Base-by-base conservation (phyloP, 2,888 invertebrate species). In the Junonia oenone region DNA sequence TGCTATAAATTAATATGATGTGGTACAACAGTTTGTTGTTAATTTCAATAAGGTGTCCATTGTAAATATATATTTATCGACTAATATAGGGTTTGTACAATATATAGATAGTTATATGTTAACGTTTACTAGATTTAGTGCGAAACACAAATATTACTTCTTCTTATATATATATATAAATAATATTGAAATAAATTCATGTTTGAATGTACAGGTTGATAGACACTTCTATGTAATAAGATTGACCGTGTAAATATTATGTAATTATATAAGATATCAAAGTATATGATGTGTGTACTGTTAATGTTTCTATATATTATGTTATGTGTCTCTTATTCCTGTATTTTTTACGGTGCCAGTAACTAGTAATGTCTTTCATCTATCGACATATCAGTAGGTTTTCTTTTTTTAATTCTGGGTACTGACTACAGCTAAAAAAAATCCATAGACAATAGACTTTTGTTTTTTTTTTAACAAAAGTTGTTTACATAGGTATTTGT, bases 201-300 rank as follows among this genome's bases (percentile, higher is more conserved):
- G 51, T 51, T 46, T 48, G 45, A 56, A 48, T 77, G 74, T 75
- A 76, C 67, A 78, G 69, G 71, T 49, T 35, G 57, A 50, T 45
- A 33, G 47, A 59, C 31, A 56, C 40, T 55, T 53, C 45, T 56
- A 40, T 49, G 49, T 40, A 49, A 37, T 61, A 65, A 61, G 71
- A 66, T 74, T 76, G 81, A 78, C 73, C 68, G 70, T 86, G 86
- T 87, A 85, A 82, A 87, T 86, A 86, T 72, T 69, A 65, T 74
- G 78, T 68, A 81, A 80, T 75, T 77, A 74, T 79, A 79, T 78
- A 81, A 81, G 83, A 79, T 85, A 43, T 83, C 76, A 77, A 75
- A 73, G 65, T 74, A 56, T 52, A 56, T 48, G 50, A 38, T 76
- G 77, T 76, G 77, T 81, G 84, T 72, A 74, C 74, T 80, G 76